Evolutionary conservation across 2,888 invertebrate species (phyloP), one percentile per base, ranked within the genome.

Genomic region (Ceramica pisi): DNA sequence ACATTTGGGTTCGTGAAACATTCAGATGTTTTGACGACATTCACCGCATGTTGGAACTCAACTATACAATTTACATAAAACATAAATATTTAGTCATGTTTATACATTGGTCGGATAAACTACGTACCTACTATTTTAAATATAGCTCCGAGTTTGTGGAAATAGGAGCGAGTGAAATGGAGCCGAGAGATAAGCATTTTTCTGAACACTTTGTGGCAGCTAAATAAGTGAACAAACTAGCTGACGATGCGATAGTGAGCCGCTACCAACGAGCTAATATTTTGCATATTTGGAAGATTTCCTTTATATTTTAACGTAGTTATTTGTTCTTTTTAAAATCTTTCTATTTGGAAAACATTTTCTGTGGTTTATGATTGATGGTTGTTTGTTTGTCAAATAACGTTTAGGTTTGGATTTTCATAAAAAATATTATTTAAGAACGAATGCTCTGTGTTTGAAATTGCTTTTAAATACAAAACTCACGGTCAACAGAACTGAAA

Each of bases 141-240:
- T 57, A 56, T 48, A 81, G 19, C 50, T n/a, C 23, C 21, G 44
- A 46, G 67, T 46, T 82, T 21, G 48, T 35, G 55, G 41, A 62
- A 67, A 66, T 63, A 62, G 50, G 35, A 50, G 67, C 69, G 19
- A 63, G 80, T 70, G 64, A 80, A 79, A 74, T 70, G 70, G 51
- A 80, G 80, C 53, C 59, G 41, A 67, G 70, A 79, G 83, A 79
- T 79, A 83, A 79, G 62, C 14, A 63, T 75, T 75, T 73, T 82
- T 82, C 73, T 70, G 66, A 53, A 73, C 23, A 68, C 12, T 82
- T 64, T 55, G 57, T 57, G 64, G 56, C n/a, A 61, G 64, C 35
- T 71, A 65, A 80, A 69, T 76, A 53, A 78, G 41, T 23, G 35
- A 63, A 59, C 14, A 67, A 70, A 77, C 14, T 16, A 26, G 59